Conservation (phyloP, 2,113 vertebrate species). For the Lagopus leucura region DNA sequence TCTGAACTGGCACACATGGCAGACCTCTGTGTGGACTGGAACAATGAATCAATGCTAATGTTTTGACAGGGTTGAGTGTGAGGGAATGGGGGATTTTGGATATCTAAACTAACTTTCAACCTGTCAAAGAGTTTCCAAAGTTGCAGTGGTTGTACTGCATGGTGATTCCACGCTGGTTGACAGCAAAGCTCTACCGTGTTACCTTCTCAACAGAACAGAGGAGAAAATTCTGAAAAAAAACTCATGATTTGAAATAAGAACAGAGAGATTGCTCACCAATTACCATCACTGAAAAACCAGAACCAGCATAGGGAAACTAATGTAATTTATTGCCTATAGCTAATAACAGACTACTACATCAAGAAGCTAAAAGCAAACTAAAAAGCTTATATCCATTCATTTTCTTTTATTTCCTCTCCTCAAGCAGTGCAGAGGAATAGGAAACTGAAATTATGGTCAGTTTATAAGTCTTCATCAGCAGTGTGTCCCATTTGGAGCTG, state of each 20-base stretch:
- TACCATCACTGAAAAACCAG: neutral
- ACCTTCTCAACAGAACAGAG: neutral
- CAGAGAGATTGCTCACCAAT: neutral
- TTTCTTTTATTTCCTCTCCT: neutral
- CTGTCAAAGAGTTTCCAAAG: neutral
- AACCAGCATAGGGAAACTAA: neutral
- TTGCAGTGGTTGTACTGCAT: neutral
- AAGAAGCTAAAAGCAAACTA: neutral
- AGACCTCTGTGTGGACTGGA: neutral
- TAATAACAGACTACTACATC: neutral
- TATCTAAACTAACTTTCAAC: neutral
- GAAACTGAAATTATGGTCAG: neutral
- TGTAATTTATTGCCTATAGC: neutral
- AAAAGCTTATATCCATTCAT: neutral
- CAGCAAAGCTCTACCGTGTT: neutral
- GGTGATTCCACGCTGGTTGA: neutral
- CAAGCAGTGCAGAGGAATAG: neutral
- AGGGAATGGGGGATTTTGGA: neutral
- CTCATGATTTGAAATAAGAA: neutral
- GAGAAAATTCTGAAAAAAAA: neutral
- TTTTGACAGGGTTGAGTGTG: neutral
- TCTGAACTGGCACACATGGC: neutral
- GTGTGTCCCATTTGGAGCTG: no score
- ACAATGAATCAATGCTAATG: neutral
- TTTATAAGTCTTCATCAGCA: neutral